Evolutionary conservation across 2,888 invertebrate species (phyloP).

Genomic region (Caprella mutica): DNA sequence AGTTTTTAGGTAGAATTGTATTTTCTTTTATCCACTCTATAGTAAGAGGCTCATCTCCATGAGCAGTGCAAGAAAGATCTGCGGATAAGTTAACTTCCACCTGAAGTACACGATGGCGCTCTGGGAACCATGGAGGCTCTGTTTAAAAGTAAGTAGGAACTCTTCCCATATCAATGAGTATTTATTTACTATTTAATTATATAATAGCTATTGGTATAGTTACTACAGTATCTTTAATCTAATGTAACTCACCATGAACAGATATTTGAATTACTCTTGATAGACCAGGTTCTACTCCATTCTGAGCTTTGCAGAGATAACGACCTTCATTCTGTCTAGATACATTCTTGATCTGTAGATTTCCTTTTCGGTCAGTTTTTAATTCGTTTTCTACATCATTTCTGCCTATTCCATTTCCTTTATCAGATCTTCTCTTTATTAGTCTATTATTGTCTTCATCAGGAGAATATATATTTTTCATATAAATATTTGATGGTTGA

Average conservation of each 20-base stretch:
- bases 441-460: too few relatives aligned
- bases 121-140: conserved; percentile 31
- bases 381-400: too few relatives aligned
- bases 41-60: conserved; percentile 23
- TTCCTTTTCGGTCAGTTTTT: conserved; percentile 8
- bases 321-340: conserved; percentile 23
- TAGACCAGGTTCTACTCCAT: conserved; percentile 21
- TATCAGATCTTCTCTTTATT: too few relatives aligned
- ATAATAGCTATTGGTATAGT: too few relatives aligned
- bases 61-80: conserved; percentile 15
- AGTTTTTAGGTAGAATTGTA: neutral
- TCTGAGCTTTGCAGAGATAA: conserved; percentile 30
- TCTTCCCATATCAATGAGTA: too few relatives aligned
- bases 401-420: too few relatives aligned
- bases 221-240: too few relatives aligned
- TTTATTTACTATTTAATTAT: too few relatives aligned
- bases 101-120: conserved; percentile 20
- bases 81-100: conserved; percentile 25
- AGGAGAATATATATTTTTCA: too few relatives aligned
- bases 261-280: conserved; percentile 24
- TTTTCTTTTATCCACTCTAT: conserved; percentile 22
- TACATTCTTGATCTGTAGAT: conserved; percentile 15
- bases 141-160: neutral
- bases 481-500: too few relatives aligned
- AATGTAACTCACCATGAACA: conserved; percentile 32